Conservation (phyloP, 2,113 vertebrate genomes). For the Dasyurus viverrinus region DNA sequence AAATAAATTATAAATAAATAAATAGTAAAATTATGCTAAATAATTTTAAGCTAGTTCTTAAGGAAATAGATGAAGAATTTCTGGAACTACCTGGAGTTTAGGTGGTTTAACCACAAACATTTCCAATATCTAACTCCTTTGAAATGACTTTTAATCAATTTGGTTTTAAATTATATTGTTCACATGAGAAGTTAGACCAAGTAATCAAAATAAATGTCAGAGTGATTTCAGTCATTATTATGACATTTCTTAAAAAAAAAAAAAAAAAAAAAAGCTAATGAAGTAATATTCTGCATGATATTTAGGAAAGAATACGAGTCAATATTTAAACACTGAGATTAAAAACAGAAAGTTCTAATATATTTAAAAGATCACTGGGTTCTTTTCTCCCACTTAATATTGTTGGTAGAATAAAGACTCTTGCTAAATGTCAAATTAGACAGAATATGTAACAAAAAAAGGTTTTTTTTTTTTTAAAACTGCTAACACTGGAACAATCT, state of each 20-base stretch:
- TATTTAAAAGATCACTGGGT: constrained; percentile 5
- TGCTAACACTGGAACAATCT: not conserved
- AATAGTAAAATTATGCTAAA: not conserved
- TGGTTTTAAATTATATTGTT: constrained; percentile 17
- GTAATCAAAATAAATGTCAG: constrained; percentile 47
- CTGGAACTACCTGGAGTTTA: not conserved
- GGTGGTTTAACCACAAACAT: not conserved
- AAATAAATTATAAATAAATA: not conserved
- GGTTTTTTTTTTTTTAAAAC: not conserved
- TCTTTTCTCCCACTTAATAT: not conserved
- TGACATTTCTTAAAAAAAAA: constrained; percentile 40
- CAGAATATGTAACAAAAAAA: not conserved
- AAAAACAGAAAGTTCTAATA: not conserved
- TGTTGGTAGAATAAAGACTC: not conserved
- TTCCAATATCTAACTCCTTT: not conserved
- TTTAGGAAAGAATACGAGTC: not conserved
- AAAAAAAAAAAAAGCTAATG: constrained; percentile 33
- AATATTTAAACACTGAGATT: constrained; percentile 10
- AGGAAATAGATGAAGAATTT: not conserved
- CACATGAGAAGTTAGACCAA: not conserved
- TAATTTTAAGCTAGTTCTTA: not conserved
- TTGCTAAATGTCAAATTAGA: not conserved
- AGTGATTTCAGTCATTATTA: not conserved
- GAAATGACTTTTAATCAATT: constrained; percentile 1
- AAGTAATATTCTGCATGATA: not conserved